Base-by-base conservation (phyloP, 2,888 invertebrate species). In the Rotaria socialis region DNA sequence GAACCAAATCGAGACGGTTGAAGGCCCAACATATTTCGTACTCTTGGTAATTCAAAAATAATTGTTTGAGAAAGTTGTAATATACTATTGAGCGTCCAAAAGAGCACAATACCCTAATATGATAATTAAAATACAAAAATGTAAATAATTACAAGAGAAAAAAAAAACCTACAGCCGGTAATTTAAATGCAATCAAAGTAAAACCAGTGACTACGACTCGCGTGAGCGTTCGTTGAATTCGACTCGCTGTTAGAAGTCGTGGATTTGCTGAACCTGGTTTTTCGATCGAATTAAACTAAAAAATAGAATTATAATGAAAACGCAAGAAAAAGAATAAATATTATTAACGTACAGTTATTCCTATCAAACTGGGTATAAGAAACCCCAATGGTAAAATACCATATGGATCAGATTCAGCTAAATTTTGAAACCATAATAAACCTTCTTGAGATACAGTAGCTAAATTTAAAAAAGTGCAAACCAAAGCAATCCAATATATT, bases 41-140 rank as follows among this genome's bases (percentile, higher is more conserved):
- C 11, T 2, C 43, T 6, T 47, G 80, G 80, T n/a, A 80, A 47
- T 47, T 80, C 80, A 24, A 80, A 80, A n/a, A 80, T 0, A 22
- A 80, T 19, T 10, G 24, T 80, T 80, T 80, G 80, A 24, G 14
- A 11, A 6, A 80, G 24, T 47, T 80, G 80, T n/a, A 80, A 80
- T 47, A 24, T 14, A 80, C 80, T 80, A 47, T 80, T 80, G 14
- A 80, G n/a, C 14, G 80, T n/a, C 80, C 80, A 80, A n/a, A 80
- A 80, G 0, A 80, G 47, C 24, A 80, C n/a, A 14, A 80, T 80
- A 24, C 80, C 80, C 80, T 80, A 47, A 11, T 43, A 14, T 16
- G 24, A 8, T 11, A 27, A 67, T 14, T 6, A 67, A 35, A 67
- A n/a, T 41, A 19, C 22, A 22, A 8, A 16, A 43, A 75, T 2